These are phyloP conservation scores for Pogonus chalceus DNA, from an alignment of 1,140 invertebrate species.

Conservation along the genomic window DNA sequence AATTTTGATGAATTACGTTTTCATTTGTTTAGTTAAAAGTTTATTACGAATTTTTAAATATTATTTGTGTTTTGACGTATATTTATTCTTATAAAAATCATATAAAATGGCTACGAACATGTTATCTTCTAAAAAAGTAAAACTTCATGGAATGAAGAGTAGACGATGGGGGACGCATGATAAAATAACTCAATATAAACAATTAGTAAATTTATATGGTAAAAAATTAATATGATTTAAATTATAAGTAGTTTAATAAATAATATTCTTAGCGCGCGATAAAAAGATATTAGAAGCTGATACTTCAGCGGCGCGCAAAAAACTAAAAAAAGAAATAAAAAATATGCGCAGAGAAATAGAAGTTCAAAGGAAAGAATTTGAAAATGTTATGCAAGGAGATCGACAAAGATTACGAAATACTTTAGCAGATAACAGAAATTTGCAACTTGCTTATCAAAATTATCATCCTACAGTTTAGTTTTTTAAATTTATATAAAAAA, in stretches of 20 bases:
- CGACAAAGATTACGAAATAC: constrained; percentile 42
- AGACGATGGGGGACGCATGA: constrained; percentile 50
- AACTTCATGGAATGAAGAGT: constrained; percentile 47
- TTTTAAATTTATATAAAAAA: constrained; percentile 4
- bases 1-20: background rate
- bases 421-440: constrained; percentile 41
- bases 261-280: constrained; percentile 40
- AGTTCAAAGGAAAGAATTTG: constrained; percentile 41
- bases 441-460: constrained; percentile 47
- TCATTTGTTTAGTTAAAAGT: background rate
- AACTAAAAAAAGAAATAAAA: constrained; percentile 41
- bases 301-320: constrained; percentile 40
- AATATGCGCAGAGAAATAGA: constrained; percentile 43
- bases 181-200: constrained; percentile 51
- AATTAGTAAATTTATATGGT: constrained; percentile 51
- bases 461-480: constrained; percentile 29
- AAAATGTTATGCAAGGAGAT: constrained; percentile 44
- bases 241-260: constrained; percentile 4
- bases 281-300: constrained; percentile 44
- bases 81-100: background rate
- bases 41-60: too few species aligned
- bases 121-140: constrained; percentile 43
- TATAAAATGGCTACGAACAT: constrained; percentile 29
- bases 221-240: constrained; percentile 16
- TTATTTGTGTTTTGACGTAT: background rate